Percentiles rank a stretch among this genome's conserved stretches.
Evolutionary conservation across 2,797 vertebrate genomes (phyloP).

Genomic region (Hoplostethus mediterraneus): DNA sequence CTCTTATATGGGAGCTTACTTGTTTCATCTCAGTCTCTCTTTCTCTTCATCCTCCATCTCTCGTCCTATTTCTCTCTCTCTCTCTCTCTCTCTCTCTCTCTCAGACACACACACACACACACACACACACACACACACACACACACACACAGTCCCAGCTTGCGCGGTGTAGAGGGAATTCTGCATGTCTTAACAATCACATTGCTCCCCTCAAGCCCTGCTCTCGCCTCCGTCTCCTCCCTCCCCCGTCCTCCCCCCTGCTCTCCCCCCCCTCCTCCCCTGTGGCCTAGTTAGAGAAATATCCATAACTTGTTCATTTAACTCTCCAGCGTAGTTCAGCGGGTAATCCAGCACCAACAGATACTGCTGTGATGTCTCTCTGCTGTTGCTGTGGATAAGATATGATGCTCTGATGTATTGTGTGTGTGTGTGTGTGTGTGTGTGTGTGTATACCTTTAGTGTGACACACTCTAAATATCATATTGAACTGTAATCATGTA

Average conservation of each 20-base stretch:
- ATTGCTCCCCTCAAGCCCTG: constrained; percentile 25
- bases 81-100: background rate
- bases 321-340: constrained; percentile 52
- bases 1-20: constrained; percentile 19
- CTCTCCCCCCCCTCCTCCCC: constrained; percentile 49
- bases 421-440: constrained; percentile 10
- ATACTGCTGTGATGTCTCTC: constrained; percentile 39
- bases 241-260: background rate
- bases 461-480: constrained; percentile 30
- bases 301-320: constrained; percentile 70
- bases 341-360: constrained; percentile 57
- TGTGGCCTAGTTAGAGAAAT: constrained; percentile 77
- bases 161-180: constrained; percentile 56
- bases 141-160: constrained; percentile 22
- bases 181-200: constrained; percentile 67
- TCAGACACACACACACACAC: background rate
- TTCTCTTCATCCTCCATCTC: constrained; percentile 15
- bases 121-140: background rate
- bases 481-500: constrained; percentile 42
- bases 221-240: background rate
- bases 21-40: constrained; percentile 34
- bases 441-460: constrained; percentile 2
- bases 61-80: constrained; percentile 19
- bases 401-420: constrained; percentile 26
- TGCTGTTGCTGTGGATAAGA: constrained; percentile 10